These are phyloP conservation scores for Pseudolaguvia tuberculata DNA, from an alignment of 2,113 vertebrate genomes.

Conservation along the genomic window DNA sequence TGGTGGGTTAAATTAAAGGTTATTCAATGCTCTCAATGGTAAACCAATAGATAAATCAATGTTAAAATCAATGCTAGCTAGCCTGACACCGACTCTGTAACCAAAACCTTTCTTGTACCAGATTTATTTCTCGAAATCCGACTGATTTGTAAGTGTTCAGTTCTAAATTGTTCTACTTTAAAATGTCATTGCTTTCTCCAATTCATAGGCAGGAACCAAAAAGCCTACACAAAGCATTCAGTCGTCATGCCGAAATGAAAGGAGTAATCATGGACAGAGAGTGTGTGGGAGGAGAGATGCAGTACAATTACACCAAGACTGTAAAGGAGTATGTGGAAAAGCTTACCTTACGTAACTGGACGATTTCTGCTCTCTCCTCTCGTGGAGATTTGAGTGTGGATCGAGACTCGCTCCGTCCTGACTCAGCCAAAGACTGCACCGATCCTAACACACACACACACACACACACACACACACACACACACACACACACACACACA, in stretches of 20 bases:
- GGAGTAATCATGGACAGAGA: neutral
- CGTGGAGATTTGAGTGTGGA: constrained; percentile 58
- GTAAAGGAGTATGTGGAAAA: neutral
- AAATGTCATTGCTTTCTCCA: neutral
- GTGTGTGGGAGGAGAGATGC: neutral
- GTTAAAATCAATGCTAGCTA: no score
- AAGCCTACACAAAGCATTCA: neutral
- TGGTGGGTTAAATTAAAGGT: no score
- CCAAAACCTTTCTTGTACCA: neutral
- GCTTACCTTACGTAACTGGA: constrained; percentile 75
- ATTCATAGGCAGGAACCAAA: neutral
- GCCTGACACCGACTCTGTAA: neutral
- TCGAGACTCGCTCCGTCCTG: constrained; percentile 66
- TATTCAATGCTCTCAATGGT: no score
- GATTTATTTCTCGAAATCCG: neutral
- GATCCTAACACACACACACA: constrained; percentile 42
- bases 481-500: no score
- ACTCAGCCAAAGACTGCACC: constrained; percentile 57
- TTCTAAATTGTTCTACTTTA: neutral
- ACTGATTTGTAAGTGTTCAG: no score
- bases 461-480: neutral
- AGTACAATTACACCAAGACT: no score
- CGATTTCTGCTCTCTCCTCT: constrained; percentile 68
- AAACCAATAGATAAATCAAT: neutral
- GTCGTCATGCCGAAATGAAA: neutral